These are phyloP conservation scores for Phaetusa simplex DNA, from an alignment of 2,113 vertebrate genomes.

Conservation along the genomic window DNA sequence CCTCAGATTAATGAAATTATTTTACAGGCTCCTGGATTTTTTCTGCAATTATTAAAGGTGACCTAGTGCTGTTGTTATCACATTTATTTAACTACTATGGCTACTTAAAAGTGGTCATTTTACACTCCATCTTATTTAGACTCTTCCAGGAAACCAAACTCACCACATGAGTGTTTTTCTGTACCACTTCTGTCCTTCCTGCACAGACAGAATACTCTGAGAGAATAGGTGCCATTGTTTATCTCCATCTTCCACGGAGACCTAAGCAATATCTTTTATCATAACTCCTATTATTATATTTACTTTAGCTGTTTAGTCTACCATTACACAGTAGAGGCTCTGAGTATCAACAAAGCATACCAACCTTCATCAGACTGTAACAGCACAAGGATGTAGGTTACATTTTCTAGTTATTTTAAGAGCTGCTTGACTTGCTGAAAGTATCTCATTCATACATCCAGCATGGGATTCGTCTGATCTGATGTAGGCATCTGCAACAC, in stretches of 20 bases:
- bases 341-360: neutral
- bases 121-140: neutral
- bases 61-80: neutral
- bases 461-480: neutral
- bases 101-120: neutral
- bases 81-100: neutral
- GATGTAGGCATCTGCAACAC: neutral
- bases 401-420: slow-evolving; percentile 28
- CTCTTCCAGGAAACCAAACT: neutral
- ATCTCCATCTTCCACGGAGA: neutral
- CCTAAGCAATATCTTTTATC: neutral
- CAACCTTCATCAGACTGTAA: neutral
- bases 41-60: neutral
- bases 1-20: neutral
- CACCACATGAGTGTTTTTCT: neutral
- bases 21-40: neutral
- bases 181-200: neutral
- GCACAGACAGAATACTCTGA: neutral
- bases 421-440: neutral
- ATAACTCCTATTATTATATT: neutral
- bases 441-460: neutral
- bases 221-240: neutral
- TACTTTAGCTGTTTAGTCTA: neutral
- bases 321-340: neutral
- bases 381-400: neutral